Percentiles rank a stretch among this genome's conserved stretches.
Conservation (phyloP, 2,888 invertebrate genomes). For the Protonemura montana region DNA sequence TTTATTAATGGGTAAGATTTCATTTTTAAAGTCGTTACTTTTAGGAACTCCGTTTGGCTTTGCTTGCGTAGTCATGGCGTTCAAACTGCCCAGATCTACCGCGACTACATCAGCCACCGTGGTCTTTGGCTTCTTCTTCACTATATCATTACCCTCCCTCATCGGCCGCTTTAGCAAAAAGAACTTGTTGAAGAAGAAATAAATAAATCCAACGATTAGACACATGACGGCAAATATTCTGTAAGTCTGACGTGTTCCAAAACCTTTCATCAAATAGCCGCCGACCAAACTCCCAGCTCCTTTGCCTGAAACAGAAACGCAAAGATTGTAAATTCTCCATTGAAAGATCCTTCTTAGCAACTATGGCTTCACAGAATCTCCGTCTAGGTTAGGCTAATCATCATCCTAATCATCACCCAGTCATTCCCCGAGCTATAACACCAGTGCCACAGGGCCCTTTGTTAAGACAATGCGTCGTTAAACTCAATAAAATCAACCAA, state of each 20-base stretch:
- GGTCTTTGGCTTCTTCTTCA: constrained; percentile 63
- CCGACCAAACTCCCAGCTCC: constrained; percentile 79
- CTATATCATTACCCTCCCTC: constrained; percentile 65
- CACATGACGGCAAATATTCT: constrained; percentile 72
- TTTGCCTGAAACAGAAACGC: constrained; percentile 65
- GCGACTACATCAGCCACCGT: constrained; percentile 51
- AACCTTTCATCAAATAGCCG: constrained; percentile 75
- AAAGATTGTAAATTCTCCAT: too few species aligned
- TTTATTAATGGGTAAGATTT: constrained; percentile 49
- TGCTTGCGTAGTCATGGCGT: constrained; percentile 29
- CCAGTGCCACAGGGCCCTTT: too few species aligned
- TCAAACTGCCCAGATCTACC: constrained; percentile 46
- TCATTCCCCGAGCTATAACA: too few species aligned
- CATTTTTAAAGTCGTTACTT: constrained; percentile 53
- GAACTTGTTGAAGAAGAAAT: constrained; percentile 72
- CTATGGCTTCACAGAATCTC: too few species aligned
- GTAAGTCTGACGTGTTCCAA: constrained; percentile 76
- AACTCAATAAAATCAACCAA: too few species aligned
- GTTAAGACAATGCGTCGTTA: too few species aligned
- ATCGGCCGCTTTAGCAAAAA: constrained; percentile 67
- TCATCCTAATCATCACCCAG: too few species aligned
- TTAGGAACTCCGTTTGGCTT: constrained; percentile 48
- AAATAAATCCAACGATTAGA: constrained; percentile 70
- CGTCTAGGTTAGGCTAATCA: not conserved
- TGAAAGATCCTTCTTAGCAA: too few species aligned